Evolutionary conservation across 2,113 vertebrate species (phyloP), one percentile per base, ranked within the genome.

Genomic region (Ophthalmolycus amberensis): DNA sequence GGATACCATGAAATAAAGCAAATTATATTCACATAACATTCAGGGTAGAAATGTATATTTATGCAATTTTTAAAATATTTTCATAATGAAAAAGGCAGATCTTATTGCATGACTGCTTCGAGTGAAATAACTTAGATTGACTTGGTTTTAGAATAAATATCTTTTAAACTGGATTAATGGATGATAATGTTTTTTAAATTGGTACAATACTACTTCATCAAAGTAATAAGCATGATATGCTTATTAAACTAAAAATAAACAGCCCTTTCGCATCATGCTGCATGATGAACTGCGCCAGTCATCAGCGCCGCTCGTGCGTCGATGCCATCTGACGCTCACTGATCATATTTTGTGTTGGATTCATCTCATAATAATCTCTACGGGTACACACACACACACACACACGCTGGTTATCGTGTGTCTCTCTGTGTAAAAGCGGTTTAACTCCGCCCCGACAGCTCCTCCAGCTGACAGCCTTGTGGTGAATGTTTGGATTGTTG

Each of bases 401-500:
- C 42, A 9, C 58, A 2, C 20, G 2, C 5, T 16, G 32, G 58
- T 62, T 38, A 20, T 50, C 18, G 58, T 46, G 75, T 54, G 79
- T 63, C 52, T 25, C 66, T 0, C 1, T 18, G 59, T 16, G 64
- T 50, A 14, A 48, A 64, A 78, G 46, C 29, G 2, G n/a, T 32
- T 48, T 46, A 71, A 44, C 85, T 72, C 93, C 93, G 89, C 89
- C 86, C 64, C 58, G 29, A 9, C 58, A 15, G 27, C 88, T 22
- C 48, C 74, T 83, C 72, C 82, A 84, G 77, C 84, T 87, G 93
- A 91, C 76, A 59, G 85, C 79, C 78, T 76, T 34, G 72, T 69
- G 75, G 32, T 75, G 87, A 82, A 67, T 92, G 93, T 90, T 93
- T 90, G 90, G 93, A 94, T 94, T 95, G 95, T 95, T 95, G 92